A percentile compares a stretch with the other conserved stretches of the same genome.
Conservation (phyloP, 2,888 invertebrate genomes). For the Drosophila algonquin region DNA sequence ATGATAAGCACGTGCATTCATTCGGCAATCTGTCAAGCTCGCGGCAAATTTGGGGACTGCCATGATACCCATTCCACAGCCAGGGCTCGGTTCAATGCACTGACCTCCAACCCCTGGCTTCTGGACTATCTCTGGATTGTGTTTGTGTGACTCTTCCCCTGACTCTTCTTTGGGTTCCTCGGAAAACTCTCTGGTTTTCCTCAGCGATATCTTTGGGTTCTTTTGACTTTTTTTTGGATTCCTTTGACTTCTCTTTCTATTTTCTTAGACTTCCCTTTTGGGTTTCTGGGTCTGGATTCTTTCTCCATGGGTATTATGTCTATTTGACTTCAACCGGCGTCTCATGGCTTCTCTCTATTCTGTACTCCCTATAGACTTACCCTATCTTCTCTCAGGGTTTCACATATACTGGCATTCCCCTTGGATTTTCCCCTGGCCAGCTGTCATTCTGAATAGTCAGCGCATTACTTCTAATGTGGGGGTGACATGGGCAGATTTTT, state of each 20-base stretch:
- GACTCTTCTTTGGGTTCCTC: not conserved
- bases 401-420: too few species aligned
- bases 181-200: not conserved
- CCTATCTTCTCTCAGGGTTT: not conserved
- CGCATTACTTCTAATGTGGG: slow-evolving; percentile 31
- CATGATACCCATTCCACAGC: slow-evolving; percentile 13
- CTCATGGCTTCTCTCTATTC: not conserved
- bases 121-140: not conserved
- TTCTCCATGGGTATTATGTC: not conserved
- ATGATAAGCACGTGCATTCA: slow-evolving; percentile 45
- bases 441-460: slow-evolving; percentile 51
- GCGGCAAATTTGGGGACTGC: slow-evolving; percentile 40
- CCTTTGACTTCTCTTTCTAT: too few species aligned
- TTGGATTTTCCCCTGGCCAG: slow-evolving; percentile 21
- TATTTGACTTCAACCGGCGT: too few species aligned
- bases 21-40: slow-evolving; percentile 29
- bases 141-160: not conserved
- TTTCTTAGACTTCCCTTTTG: not conserved
- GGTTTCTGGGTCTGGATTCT: not conserved
- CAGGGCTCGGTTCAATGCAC: slow-evolving; percentile 31
- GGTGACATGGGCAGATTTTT: slow-evolving; percentile 7
- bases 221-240: too few species aligned
- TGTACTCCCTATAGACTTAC: not conserved
- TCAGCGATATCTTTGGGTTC: not conserved
- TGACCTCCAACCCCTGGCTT: not conserved